Conservation (phyloP, 2,113 vertebrate genomes). For the Myanophis thanlyinensis region DNA sequence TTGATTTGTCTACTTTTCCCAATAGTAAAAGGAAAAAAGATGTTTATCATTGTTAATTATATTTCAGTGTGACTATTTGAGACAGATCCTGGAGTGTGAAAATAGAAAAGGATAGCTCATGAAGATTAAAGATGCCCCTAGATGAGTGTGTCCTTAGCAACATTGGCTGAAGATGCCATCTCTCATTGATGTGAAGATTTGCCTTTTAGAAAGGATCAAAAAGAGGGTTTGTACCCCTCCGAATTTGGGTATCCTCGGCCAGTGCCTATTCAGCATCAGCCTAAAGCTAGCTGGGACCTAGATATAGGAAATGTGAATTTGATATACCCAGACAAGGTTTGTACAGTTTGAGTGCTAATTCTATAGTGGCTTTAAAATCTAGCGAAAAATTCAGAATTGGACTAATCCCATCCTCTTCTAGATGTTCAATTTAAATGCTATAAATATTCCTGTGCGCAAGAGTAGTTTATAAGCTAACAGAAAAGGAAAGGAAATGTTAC, state of each 20-base stretch:
- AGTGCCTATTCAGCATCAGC: neutral
- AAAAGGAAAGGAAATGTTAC: neutral
- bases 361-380: neutral
- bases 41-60: neutral
- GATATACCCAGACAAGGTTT: neutral
- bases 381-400: neutral
- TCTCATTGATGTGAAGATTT: neutral
- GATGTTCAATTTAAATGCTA: neutral
- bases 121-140: neutral
- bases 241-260: neutral
- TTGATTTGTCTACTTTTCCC: neutral
- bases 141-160: neutral
- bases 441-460: neutral
- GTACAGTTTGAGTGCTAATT: neutral
- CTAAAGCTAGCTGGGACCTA: neutral
- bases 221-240: neutral
- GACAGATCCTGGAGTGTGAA: neutral
- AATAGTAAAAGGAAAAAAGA: too few relatives aligned
- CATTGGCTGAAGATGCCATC: neutral
- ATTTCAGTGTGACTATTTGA: neutral
- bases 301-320: neutral
- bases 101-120: neutral
- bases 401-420: neutral
- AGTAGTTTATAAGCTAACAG: neutral
- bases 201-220: neutral